Percentiles rank a stretch among this genome's conserved stretches.
Evolutionary conservation across 1,140 invertebrate species (phyloP).

Genomic region (Zeugodacus cucurbitae): DNA sequence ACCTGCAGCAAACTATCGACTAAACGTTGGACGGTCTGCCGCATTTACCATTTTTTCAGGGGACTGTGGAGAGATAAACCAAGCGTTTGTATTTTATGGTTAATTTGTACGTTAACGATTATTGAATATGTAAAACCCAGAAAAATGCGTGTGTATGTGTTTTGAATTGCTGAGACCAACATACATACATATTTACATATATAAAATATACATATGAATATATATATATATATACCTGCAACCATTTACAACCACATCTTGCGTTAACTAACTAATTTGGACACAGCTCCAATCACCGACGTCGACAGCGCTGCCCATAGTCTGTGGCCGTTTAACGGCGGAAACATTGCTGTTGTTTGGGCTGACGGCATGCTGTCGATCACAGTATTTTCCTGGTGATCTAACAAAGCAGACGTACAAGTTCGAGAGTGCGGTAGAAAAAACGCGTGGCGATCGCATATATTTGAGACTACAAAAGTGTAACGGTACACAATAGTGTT

Average conservation of each 20-base stretch:
- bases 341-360: constrained; percentile 2
- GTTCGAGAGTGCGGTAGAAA: neutral
- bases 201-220: too few species aligned
- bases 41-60: neutral
- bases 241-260: neutral
- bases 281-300: neutral
- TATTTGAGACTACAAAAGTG: neutral
- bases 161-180: too few species aligned
- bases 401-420: neutral
- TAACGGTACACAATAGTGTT: neutral
- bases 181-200: neutral
- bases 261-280: neutral
- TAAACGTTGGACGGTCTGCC: neutral
- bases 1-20: neutral
- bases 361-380: neutral
- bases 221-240: neutral
- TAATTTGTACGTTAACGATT: neutral
- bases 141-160: neutral
- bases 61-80: neutral
- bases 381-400: constrained; percentile 28
- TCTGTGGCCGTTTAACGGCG: neutral
- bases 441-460: neutral
- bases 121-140: neutral
- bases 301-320: neutral
- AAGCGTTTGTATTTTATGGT: neutral